Evolutionary conservation across 2,113 vertebrate genomes (phyloP), one percentile per base, ranked within the genome.

Genomic region (Pteropus alecto): DNA sequence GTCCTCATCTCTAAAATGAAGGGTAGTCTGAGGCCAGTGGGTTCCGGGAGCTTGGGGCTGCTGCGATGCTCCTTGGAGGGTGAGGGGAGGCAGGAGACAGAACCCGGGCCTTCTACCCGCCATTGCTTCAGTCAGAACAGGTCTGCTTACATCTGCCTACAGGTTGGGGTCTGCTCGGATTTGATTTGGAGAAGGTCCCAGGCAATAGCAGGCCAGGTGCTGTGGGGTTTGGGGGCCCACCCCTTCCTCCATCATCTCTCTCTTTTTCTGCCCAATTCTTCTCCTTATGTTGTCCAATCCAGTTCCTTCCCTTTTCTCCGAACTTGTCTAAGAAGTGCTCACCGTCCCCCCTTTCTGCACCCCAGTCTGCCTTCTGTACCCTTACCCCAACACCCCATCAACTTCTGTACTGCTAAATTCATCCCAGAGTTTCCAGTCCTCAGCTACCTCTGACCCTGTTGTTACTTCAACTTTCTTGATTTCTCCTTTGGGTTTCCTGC

Each of bases 61-160:
- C 43, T 14, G 28, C 26, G 30, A 61, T n/a, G 41, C 28, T 43
- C 86, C 67, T 26, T 19, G 19, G 19, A 48, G 33, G 1, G 93
- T 8, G 33, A 83, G 19, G 33, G 48, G 48, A n/a, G 38, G 10
- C n/a, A 38, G 41, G 63, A 5, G 54, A 41, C 18, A 63, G 33
- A 41, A 18, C 35, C 21, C 8, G 0, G 28, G 46, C 12, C n/a
- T 38, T 18, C n/a, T 6, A 7, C 5, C 3, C n/a, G 30, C n/a
- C 43, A 1, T 0, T 54, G 82, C 88, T 35, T 79, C 88, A 71
- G 73, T 56, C 63, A 43, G 73, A 54, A 46, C 63, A 46, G 63
- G n/a, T 79, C 61, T 43, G 65, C 35, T 28, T 70, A 2, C 4
- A 21, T 30, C 73, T 71, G 7, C 35, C 30, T 58, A 1, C 74